Evolutionary conservation across 2,113 vertebrate genomes (phyloP), one percentile per base, ranked within the genome.

Genomic region (Apodemus sylvaticus): DNA sequence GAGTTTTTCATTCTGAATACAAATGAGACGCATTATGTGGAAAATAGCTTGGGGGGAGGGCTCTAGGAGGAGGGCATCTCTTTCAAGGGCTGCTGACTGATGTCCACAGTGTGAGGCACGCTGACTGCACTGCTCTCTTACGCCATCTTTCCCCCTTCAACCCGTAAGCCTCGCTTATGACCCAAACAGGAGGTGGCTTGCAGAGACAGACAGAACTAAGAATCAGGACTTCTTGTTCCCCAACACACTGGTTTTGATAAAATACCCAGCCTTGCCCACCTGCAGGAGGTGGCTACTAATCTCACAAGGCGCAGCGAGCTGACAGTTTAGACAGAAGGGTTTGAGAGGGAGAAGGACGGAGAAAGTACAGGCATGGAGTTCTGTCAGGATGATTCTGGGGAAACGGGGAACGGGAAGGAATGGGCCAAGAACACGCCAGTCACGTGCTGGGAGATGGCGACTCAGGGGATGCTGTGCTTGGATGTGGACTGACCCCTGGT

Each of bases 1-100:
- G 90, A 97, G 98, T 94, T 92, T 71, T 86, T n/a, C 96, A 86
- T 96, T 88, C 66, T 87, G 95, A 96, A 97, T 93, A 98, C 39
- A 92, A 97, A 98, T 95, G 92, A 98, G 97, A 51, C 3, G 66
- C 22, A 58, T 96, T 95, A 96, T 66, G 78, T 68, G 93, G 42
- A 92, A 45, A 73, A 78, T 11, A 97, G 82, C 39, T 94, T 94
- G 77, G 92, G 86, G 86, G 97, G 64, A 55, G 95, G 68, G 60
- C 82, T 91, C 60, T 8, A 71, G 87, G 89, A 97, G 68, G 89
- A 48, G 97, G 95, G 97, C 86, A 82, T 95, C 42, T 89, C 45
- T 78, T 66, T 64, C 24, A 96, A 86, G 53, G 95, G 93, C 36
- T 11, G 3, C 87, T 86, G 91, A 93, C 82, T 19, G n/a, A 96